Conservation (phyloP, 2,888 invertebrate species). For the Slavum lentiscoides region DNA sequence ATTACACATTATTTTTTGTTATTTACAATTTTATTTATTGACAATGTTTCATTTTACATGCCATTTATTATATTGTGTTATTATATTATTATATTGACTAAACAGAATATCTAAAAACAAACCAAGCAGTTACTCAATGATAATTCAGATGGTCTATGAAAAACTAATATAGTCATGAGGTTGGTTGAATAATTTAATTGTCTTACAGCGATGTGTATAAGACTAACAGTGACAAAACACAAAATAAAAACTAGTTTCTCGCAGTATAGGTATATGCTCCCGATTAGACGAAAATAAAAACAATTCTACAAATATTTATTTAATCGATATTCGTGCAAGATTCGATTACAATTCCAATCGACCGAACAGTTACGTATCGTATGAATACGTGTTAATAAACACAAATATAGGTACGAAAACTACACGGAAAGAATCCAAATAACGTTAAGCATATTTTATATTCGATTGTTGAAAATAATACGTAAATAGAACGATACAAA, state of each 20-base stretch:
- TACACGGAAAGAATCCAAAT: no score
- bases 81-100: conserved; percentile 29
- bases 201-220: conserved; percentile 25
- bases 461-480: no score
- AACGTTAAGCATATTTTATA: no score
- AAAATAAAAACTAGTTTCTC: conserved; percentile 4
- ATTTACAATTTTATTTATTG: no score
- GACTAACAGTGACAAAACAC: conserved; percentile 42
- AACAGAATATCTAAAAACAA: conserved; percentile 21
- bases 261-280: not conserved
- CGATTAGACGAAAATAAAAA: not conserved
- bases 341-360: no score
- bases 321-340: no score
- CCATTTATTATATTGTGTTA: not conserved
- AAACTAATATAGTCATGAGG: conserved; percentile 34
- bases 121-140: conserved; percentile 43
- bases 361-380: no score
- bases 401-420: no score
- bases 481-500: no score
- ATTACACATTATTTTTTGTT: no score
- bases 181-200: conserved; percentile 28
- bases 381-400: no score
- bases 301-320: not conserved
- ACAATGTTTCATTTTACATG: conserved; percentile 13
- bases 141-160: conserved; percentile 36